Evolutionary conservation across 1,140 invertebrate genomes (phyloP).

Genomic region (Pseudomyrmex sp.): DNA sequence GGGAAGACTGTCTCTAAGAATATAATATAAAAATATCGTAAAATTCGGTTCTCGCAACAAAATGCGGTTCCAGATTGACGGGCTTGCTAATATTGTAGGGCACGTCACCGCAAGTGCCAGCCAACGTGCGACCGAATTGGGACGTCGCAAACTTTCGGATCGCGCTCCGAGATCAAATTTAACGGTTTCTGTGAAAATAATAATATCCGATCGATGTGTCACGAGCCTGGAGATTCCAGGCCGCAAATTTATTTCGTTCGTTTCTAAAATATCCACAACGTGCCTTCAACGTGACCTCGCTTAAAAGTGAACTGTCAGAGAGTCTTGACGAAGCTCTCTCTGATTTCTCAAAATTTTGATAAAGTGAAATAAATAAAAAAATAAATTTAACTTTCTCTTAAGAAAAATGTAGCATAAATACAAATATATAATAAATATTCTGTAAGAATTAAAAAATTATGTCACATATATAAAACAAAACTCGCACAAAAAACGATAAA

Average conservation of each 20-base stretch:
- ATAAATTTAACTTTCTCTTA: too few relatives aligned
- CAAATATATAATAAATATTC: not conserved
- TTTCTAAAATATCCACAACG: not conserved
- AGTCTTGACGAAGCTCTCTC: too few relatives aligned
- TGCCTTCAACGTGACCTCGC: too few relatives aligned
- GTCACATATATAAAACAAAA: not conserved
- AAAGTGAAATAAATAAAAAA: not conserved
- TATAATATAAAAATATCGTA: not conserved
- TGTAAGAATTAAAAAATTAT: not conserved
- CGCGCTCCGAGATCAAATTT: conserved; percentile 56
- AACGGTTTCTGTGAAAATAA: conserved; percentile 23
- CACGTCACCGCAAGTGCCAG: conserved; percentile 64
- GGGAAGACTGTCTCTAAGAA: not conserved
- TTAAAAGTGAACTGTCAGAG: not conserved
- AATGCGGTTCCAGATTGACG: conserved; percentile 58
- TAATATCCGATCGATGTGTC: not conserved
- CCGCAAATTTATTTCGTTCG: conserved; percentile 4
- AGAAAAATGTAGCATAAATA: too few relatives aligned
- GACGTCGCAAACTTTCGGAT: conserved; percentile 57
- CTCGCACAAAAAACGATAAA: not conserved
- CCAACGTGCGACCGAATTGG: conserved; percentile 56
- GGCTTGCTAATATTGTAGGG: conserved; percentile 59
- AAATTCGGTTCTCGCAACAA: not conserved
- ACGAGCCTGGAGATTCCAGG: not conserved
- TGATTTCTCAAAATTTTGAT: not conserved